Evolutionary conservation across 2,888 invertebrate species (phyloP), one percentile per base, ranked within the genome.

Genomic region (Dermolepida albohirtum): DNA sequence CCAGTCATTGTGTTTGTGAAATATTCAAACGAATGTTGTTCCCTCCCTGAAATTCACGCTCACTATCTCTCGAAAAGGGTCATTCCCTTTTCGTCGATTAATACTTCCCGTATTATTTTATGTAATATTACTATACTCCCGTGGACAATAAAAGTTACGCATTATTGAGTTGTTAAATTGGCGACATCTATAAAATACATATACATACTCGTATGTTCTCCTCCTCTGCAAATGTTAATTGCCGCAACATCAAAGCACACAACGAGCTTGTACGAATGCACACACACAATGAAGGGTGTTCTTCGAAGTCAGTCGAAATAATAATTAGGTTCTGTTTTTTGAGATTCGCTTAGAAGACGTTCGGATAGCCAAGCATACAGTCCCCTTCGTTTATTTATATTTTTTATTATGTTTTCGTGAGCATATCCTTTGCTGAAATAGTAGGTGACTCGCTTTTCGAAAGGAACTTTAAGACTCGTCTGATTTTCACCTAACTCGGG

Each of bases 131-230:
- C 47, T 57, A 57, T 57, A 66, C 68, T 65, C 68, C 29, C 8
- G 64, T 50, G 68, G 39, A 65, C 64, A 50, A 68, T 68, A 68
- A 65, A 68, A 65, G 64, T 65, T 55, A 65, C 59, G 64, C 65
- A 57, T 68, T 66, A 68, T 68, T 65, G 59, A 68, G 52, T 59
- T 66, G 68, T 59, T 68, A 65, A 66, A 68, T 65, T 62, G 59
- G 34, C 52, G 68, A 65, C 65, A 59, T 50, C 59, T 34, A 68
- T 65, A 65, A 68, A 68, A 50, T 55, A n/a, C n/a, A n/a, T n/a
- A 63, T 51, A 50, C 40, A 41, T 27, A 47, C n/a, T 65, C 44
- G 50, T 50, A 17, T 14, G 40, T n/a, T 14, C 27, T 44, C 59
- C n/a, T 44, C 63, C 63, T 52, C 65, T 54, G 39, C 40, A 65